Conservation (phyloP, 2,888 invertebrate species). For the Teleiodes luculella region DNA sequence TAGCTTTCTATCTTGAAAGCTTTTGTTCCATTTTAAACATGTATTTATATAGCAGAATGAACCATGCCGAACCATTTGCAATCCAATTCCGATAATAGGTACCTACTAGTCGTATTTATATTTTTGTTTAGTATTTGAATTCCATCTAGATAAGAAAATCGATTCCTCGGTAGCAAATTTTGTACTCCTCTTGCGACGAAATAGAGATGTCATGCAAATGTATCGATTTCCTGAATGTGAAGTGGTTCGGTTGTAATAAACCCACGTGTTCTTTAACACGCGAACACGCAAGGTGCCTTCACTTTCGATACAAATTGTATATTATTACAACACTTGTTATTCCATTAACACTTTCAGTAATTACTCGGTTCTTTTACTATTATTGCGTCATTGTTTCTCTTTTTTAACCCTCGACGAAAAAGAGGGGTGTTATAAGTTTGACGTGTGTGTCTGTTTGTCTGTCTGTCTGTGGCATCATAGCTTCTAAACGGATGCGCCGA, state of each 20-base stretch:
- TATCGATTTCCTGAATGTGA: neutral
- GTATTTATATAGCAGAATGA: no score
- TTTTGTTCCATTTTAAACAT: no score
- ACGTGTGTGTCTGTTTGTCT: no score
- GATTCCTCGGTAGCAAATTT: neutral
- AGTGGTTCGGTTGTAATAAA: neutral
- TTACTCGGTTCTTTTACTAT: neutral
- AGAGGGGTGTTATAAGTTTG: no score
- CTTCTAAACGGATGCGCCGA: no score
- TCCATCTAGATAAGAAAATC: neutral
- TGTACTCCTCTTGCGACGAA: no score
- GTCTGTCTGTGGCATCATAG: no score
- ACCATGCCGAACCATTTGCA: no score
- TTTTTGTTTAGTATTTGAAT: neutral
- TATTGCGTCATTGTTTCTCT: neutral
- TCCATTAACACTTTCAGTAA: neutral
- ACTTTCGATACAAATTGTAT: neutral
- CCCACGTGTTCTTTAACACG: neutral
- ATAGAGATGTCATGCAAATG: no score
- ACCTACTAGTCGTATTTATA: neutral
- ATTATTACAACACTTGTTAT: neutral
- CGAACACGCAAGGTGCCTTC: neutral
- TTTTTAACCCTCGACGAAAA: no score
- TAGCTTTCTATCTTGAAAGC: no score
- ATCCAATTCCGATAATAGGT: no score